Conservation (phyloP, 2,888 invertebrate genomes). For the Ferrisia virgata region DNA sequence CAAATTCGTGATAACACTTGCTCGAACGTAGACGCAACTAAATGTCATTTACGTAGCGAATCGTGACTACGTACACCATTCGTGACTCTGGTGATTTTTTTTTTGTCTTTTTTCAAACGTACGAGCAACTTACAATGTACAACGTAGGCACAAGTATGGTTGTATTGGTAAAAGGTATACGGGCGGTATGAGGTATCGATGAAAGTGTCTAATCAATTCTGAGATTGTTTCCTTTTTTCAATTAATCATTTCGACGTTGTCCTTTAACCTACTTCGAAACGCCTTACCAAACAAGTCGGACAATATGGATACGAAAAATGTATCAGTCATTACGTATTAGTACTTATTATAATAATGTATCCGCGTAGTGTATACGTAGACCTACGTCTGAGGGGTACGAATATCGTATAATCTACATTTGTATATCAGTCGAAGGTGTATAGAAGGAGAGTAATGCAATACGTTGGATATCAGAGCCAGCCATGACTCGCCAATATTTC, state of each 20-base stretch:
- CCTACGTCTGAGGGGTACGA: too few species aligned
- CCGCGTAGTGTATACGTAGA: too few species aligned
- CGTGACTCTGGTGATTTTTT: neutral
- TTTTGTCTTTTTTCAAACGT: neutral
- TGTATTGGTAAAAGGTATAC: too few species aligned
- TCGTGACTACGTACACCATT: neutral
- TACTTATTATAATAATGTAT: too few species aligned
- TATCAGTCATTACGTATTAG: neutral
- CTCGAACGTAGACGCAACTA: neutral
- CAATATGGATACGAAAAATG: neutral
- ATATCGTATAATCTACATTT: too few species aligned
- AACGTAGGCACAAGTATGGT: neutral
- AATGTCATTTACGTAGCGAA: neutral
- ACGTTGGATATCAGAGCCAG: neutral
- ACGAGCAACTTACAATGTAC: neutral
- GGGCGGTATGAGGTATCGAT: neutral
- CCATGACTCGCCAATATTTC: neutral
- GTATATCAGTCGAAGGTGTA: too few species aligned
- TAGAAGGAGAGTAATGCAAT: too few species aligned
- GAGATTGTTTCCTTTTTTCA: conserved; percentile 18
- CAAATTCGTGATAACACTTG: conserved; percentile 17
- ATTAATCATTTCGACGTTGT: neutral
- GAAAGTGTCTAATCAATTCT: conserved; percentile 9
- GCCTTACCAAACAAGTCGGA: neutral
- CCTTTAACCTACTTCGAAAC: conserved; percentile 16